Conservation (phyloP, 2,113 vertebrate species). For the Bettongia penicillata region DNA sequence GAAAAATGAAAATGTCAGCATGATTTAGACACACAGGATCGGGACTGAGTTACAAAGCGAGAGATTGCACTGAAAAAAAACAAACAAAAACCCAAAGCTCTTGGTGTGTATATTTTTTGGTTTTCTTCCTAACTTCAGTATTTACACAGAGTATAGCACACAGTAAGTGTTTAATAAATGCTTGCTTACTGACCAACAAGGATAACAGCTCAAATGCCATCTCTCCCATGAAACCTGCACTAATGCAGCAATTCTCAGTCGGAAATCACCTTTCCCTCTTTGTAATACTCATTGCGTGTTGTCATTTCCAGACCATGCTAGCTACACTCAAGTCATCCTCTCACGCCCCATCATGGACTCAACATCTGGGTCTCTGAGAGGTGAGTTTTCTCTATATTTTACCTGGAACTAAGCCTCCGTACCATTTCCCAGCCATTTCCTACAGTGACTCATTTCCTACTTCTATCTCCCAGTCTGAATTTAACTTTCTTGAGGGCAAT, state of each 20-base stretch:
- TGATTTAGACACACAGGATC: conserved; percentile 14
- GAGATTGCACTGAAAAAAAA: not conserved
- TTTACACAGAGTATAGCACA: not conserved
- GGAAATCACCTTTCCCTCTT: not conserved
- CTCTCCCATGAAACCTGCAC: not conserved
- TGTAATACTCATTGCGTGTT: not conserved
- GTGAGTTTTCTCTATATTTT: not conserved
- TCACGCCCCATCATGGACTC: not conserved
- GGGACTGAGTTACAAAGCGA: conserved; percentile 27
- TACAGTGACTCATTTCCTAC: not conserved
- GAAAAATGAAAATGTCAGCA: not conserved
- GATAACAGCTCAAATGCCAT: not conserved
- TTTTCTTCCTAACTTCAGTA: not conserved
- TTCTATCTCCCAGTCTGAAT: not conserved
- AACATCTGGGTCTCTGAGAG: not conserved
- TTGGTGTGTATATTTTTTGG: not conserved
- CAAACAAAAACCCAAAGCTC: not conserved
- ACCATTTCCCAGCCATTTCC: not conserved
- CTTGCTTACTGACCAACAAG: not conserved
- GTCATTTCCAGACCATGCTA: not conserved
- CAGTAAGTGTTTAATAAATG: not conserved
- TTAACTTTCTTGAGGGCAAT: not conserved
- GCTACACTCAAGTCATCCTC: not conserved
- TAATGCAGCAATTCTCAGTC: not conserved
- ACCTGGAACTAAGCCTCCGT: not conserved